Conservation (phyloP, 2,797 vertebrate genomes). For the Sebastes minor region DNA sequence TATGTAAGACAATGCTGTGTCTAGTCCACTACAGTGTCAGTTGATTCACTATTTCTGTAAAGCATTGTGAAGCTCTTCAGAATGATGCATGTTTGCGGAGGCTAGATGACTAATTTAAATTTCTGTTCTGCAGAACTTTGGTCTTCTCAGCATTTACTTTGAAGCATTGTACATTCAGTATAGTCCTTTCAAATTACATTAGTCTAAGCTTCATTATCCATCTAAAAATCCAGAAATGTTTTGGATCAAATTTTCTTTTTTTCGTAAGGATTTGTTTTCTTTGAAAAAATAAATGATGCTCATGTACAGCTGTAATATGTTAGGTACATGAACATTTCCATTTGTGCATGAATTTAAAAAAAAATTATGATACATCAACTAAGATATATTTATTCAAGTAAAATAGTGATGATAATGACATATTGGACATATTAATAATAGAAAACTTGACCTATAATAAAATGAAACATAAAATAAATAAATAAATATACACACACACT, state of each 20-base stretch:
- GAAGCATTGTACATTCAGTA: background rate
- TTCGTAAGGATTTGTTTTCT: background rate
- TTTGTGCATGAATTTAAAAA: background rate
- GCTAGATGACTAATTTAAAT: conserved; percentile 30
- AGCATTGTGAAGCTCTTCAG: background rate
- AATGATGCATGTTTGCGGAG: conserved; percentile 11
- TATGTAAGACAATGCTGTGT: conserved; percentile 6
- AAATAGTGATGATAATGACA: too few species aligned
- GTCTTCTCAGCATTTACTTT: conserved; percentile 6
- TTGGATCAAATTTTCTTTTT: background rate
- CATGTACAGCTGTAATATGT: background rate
- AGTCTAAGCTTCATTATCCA: background rate
- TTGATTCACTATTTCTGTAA: conserved; percentile 21
- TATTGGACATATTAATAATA: background rate
- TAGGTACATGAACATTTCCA: background rate
- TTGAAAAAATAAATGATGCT: background rate
- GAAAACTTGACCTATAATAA: background rate
- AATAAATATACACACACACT: background rate
- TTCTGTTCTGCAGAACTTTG: conserved; percentile 2
- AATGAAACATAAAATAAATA: background rate
- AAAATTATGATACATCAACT: background rate
- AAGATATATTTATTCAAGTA: too few species aligned
- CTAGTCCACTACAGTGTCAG: background rate
- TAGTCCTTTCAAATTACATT: background rate
- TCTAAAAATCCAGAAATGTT: background rate